Evolutionary conservation across 1,140 invertebrate genomes (phyloP), one percentile per base, ranked within the genome.

Genomic region (Drosophila tani): DNA sequence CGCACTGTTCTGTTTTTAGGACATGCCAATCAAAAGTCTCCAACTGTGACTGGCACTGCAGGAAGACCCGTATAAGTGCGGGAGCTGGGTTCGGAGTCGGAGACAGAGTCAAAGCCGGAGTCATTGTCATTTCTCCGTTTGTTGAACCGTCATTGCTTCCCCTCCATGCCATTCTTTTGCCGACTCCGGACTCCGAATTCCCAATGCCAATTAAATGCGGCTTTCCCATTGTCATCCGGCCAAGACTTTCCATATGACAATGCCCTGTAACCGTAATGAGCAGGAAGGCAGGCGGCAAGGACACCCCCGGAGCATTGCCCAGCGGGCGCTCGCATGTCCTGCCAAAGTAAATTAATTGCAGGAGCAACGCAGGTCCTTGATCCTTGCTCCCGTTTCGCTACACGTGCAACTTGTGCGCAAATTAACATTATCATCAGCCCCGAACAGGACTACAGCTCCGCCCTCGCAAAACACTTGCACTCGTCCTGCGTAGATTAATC

Each of bases 291-390:
- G 50, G 40, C 45, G 46, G 41, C 50, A 65, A 46, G 56, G 32
- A 49, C 64, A 56, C 46, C 57, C 29, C 41, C 50, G 32, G 17
- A 63, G 50, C 29, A 35, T 50, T 12, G 15, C 67, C 51, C 85
- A 81, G 86, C 86, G 56, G 77, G 85, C 57, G 78, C 55, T 90
- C 82, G 85, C 85, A 90, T 90, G 85, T 91, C 85, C 82, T 91
- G 75, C 84, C 82, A 91, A 86, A 91, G 82, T 91, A 91, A 91
- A 91, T 91, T 91, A 91, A 91, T 91, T 91, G 86, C 86, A 67
- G 63, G 60, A 47, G 29, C 19, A 24, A 17, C 53, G 19, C 53
- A 59, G 46, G 56, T 65, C 64, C 69, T 69, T 62, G 83, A 64
- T 79, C 71, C 65, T 56, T 71, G 65, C 29, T 70, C 49, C 19